Evolutionary conservation across 2,888 invertebrate genomes (phyloP).

Genomic region (Operophtera brumata): DNA sequence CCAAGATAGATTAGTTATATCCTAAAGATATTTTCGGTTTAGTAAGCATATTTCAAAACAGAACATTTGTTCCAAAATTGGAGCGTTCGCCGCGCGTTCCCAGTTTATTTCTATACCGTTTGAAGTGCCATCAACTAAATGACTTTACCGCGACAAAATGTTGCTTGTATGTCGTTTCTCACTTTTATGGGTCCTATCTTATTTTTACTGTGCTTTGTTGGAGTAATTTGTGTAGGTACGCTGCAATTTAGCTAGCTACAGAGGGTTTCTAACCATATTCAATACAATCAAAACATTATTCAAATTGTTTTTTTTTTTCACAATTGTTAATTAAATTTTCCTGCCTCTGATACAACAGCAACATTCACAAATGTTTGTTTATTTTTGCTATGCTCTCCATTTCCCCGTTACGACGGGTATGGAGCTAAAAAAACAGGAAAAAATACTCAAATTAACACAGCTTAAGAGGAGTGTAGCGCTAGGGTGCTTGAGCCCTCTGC

Average conservation of each 20-base stretch:
- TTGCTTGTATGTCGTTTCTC: slow-evolving; percentile 43
- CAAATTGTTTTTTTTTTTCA: not conserved
- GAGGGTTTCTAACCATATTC: slow-evolving; percentile 21
- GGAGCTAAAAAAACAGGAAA: slow-evolving; percentile 21
- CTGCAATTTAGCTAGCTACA: slow-evolving; percentile 22
- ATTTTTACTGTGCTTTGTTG: slow-evolving; percentile 34
- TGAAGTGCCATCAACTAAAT: slow-evolving; percentile 57
- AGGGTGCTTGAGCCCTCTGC: too few relatives aligned
- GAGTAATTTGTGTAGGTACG: slow-evolving; percentile 28
- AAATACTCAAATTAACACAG: slow-evolving; percentile 22
- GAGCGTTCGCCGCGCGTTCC: slow-evolving; percentile 41
- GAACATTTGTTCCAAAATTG: slow-evolving; percentile 55
- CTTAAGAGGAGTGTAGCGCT: too few relatives aligned
- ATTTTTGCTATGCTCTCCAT: slow-evolving; percentile 17
- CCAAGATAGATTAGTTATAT: not conserved
- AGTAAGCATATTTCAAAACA: slow-evolving; percentile 39
- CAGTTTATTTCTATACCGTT: slow-evolving; percentile 58
- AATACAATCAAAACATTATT: slow-evolving; percentile 18
- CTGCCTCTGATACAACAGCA: slow-evolving; percentile 4
- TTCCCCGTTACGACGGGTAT: slow-evolving; percentile 18
- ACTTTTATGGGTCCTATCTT: slow-evolving; percentile 39
- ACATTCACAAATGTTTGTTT: slow-evolving; percentile 16
- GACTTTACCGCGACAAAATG: slow-evolving; percentile 50
- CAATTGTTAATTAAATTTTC: not conserved
- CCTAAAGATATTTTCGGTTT: slow-evolving; percentile 44